These are phyloP conservation scores for Cremastinae sp. DNA, from an alignment of 2,888 invertebrate species.

Conservation along the genomic window DNA sequence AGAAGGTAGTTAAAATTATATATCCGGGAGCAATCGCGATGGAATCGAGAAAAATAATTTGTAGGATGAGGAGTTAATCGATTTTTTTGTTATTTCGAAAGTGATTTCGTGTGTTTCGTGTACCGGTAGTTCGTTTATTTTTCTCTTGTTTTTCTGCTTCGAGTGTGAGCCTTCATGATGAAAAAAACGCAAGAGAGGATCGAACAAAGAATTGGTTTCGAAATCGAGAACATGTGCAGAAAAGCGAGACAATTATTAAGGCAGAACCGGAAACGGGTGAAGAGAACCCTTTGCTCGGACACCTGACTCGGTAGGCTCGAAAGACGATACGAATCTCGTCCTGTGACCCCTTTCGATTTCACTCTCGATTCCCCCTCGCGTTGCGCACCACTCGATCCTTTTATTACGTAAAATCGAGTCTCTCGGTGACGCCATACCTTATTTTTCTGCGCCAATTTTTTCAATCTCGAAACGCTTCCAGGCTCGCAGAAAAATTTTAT, in stretches of 20 bases:
- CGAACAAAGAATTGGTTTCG: conserved; percentile 1
- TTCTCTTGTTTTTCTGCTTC: no score
- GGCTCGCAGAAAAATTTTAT: conserved; percentile 29
- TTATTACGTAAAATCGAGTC: conserved; percentile 45
- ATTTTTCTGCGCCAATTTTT: conserved; percentile 14
- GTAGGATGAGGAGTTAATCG: no score
- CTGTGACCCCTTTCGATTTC: conserved; percentile 56
- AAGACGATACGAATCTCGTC: conserved; percentile 54
- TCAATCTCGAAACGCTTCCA: conserved; percentile 6
- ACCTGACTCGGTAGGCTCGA: conserved; percentile 47
- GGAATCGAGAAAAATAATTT: no score
- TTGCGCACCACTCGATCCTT: conserved; percentile 36
- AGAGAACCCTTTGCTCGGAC: conserved; percentile 33
- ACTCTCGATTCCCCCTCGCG: conserved; percentile 21
- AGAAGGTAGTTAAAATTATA: no score
- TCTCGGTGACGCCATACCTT: conserved; percentile 16
- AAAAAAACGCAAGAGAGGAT: no score
- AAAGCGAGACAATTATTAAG: conserved; percentile 10
- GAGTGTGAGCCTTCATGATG: no score
- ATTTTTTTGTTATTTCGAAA: no score
- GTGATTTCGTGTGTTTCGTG: no score
- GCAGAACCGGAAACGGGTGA: conserved; percentile 41
- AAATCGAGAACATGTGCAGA: neutral
- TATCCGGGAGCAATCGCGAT: no score
- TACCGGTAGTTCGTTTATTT: no score